Evolutionary conservation across 2,888 invertebrate species (phyloP).

Genomic region (Caenorhabditis zanzibari): DNA sequence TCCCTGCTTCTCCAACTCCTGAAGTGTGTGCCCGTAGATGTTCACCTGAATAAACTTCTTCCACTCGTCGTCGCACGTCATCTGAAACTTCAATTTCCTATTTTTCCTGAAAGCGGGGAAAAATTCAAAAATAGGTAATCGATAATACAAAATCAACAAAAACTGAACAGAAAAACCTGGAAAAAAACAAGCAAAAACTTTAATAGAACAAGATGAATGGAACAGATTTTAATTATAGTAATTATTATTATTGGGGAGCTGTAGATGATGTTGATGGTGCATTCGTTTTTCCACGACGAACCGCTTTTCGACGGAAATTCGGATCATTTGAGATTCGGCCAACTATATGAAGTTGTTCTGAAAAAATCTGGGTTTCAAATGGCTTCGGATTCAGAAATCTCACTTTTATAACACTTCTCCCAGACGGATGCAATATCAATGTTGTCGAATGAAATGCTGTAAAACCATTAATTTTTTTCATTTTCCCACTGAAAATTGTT

Average conservation of each 20-base stretch:
- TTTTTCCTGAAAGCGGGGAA: background rate
- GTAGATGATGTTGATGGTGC: background rate
- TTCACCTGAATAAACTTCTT: slow-evolving; percentile 32
- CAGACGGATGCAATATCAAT: background rate
- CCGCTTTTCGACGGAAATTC: background rate
- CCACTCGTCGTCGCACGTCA: slow-evolving; percentile 4
- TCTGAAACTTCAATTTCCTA: too few relatives aligned
- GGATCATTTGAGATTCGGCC: background rate
- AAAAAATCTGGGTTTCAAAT: background rate
- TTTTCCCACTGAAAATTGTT: background rate
- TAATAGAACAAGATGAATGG: too few relatives aligned
- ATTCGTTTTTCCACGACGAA: background rate
- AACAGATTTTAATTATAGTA: too few relatives aligned
- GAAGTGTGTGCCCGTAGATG: slow-evolving; percentile 18
- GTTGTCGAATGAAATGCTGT: background rate
- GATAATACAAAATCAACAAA: background rate
- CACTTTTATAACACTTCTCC: slow-evolving; percentile 4
- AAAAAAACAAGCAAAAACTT: too few relatives aligned
- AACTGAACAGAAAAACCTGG: too few relatives aligned
- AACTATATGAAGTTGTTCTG: slow-evolving; percentile 3
- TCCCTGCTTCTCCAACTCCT: background rate
- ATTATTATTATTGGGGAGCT: too few relatives aligned
- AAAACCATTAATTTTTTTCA: background rate
- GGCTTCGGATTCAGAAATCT: too few relatives aligned
- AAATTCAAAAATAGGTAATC: background rate